Evolutionary conservation across 2,888 invertebrate species (phyloP).

Genomic region (Microlaimidae sp.): DNA sequence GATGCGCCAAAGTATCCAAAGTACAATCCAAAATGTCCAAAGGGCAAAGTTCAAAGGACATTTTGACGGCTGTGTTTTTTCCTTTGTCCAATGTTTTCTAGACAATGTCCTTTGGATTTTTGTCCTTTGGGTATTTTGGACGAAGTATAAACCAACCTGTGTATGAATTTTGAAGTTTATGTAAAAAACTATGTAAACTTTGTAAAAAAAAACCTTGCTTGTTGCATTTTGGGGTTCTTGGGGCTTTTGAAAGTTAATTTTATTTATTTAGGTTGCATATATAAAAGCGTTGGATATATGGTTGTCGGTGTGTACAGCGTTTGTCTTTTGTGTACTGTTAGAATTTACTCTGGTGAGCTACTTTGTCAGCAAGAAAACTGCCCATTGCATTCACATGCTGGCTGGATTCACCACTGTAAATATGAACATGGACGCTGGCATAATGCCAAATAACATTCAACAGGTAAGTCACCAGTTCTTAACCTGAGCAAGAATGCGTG

Average conservation of each 20-base stretch:
- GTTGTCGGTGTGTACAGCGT: slow-evolving; percentile 30
- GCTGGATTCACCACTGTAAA: no score
- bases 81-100: no score
- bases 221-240: neutral
- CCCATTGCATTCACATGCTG: slow-evolving; percentile 21
- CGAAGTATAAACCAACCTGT: no score
- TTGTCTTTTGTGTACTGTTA: slow-evolving; percentile 30
- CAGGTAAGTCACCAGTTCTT: no score
- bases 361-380: slow-evolving; percentile 27
- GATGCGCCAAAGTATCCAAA: no score
- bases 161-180: neutral
- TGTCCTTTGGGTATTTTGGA: no score
- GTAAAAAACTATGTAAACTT: neutral
- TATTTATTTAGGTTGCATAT: slow-evolving; percentile 23
- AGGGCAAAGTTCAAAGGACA: no score
- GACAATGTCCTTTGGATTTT: no score
- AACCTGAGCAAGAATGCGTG: no score
- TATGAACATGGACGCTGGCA: no score
- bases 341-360: slow-evolving; percentile 34
- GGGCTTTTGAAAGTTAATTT: neutral
- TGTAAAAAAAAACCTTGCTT: neutral
- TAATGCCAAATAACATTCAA: neutral
- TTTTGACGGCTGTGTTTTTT: no score
- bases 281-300: slow-evolving; percentile 32
- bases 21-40: no score